Evolutionary conservation across 2,888 invertebrate genomes (phyloP), one percentile per base, ranked within the genome.

Genomic region (Sinelater perroti): DNA sequence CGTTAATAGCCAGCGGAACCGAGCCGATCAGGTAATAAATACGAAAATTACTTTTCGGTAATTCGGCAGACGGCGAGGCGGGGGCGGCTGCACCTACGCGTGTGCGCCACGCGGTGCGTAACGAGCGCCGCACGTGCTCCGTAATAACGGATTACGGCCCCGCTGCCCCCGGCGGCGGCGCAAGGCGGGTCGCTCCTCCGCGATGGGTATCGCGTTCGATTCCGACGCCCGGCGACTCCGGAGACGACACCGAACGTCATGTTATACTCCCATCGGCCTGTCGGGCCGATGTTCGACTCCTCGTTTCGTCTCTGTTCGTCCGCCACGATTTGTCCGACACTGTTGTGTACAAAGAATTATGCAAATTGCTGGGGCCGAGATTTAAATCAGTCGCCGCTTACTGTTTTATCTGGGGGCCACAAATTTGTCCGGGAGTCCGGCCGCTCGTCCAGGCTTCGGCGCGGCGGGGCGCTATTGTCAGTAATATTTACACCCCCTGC

Each of bases 401-500:
- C 44, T 38, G 57, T 60, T 55, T 60, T 59, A 62, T 64, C 62
- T 63, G 54, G 24, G 26, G 70, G 69, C 70, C 72, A 74, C 73
- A 71, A 75, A 75, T 75, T 75, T 75, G 75, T 75, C 73, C n/a
- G n/a, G n/a, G n/a, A n/a, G n/a, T n/a, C n/a, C n/a, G n/a, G n/a
- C n/a, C n/a, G n/a, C n/a, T n/a, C 72, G 69, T 67, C 65, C 68
- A 65, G 70, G 69, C 63, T 65, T 60, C 57, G 60, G 52, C 70
- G 62, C 74, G 69, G 73, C 75, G 71, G 75, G 76, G 65, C 65
- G 67, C 72, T 71, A 74, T 76, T 75, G 74, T 75, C 68, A 63
- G 68, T 71, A 73, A 75, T 75, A 76, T 76, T 76, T 76, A 75
- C 75, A 75, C 76, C 75, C 74, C 73, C 73, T 68, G 71, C 70